Evolutionary conservation across 30 jellyfish, hydroid and myxozoan species (phyloP), one percentile per base, ranked within the genome.

Genomic region (Hydra vulgaris): DNA sequence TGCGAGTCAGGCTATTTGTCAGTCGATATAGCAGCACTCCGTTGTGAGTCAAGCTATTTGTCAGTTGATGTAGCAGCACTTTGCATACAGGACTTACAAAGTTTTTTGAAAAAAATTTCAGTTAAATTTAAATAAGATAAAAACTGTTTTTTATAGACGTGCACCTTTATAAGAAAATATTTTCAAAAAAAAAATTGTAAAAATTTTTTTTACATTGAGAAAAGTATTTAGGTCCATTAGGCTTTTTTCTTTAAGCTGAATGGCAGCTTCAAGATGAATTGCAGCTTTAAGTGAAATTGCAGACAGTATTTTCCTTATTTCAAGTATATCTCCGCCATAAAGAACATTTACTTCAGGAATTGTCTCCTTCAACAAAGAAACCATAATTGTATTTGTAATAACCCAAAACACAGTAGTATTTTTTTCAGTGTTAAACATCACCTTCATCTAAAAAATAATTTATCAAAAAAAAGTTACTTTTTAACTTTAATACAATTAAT

Each of bases 311-410:
- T 86, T 86, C 73, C 27, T 80, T 17, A 87, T 75, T 71, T 23
- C 78, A 16, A 81, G 25, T 22, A 89, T n/a, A 78, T 89, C 97
- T 67, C 97, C 97, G 23, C 92, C 95, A 74, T 89, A 89, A n/a
- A 85, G 53, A 23, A 85, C 83, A 21, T 81, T 61, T 8, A 85
- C 55, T 27, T 78, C n/a, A n/a, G 95, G 90, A 75, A 81, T 73
- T 0, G 84, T 77, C 54, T 80, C 84, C 15, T 54, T 18, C 26
- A 18, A 23, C 53, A 85, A 26, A 7, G 77, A 15, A 4, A 73
- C 15, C 83, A 52, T 18, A 16, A 0, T 54, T 0, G 0, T 15
- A 61, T 80, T 52, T 23, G 70, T 52, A 17, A 18, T 55, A 15
- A 21, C 53, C 68, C 83, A 25, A 22, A 52, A 27, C 18, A 27